Base-by-base conservation (phyloP, 2,797 vertebrate genomes). In the Eulemur mongoz region DNA sequence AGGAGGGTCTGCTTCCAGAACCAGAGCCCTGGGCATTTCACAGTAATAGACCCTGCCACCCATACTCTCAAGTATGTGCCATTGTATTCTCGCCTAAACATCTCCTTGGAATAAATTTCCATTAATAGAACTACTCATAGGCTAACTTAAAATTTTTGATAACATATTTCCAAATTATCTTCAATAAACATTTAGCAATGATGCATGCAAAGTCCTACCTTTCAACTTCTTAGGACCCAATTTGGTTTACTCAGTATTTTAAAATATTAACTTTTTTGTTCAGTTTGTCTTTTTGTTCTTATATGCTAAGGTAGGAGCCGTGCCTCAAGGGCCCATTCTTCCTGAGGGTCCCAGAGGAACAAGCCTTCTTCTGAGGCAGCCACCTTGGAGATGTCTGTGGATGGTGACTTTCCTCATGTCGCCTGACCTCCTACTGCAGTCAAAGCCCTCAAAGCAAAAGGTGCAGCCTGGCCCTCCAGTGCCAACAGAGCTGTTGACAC, bases 381-480 rank as follows among this genome's bases (percentile, higher is more conserved):
- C 30, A 17, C n/a, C 30, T 4, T 27, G n/a, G n/a, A 14, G n/a
- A 80, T 45, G 38, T 27, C 25, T 79, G 43, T 11, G 30, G 23
- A 69, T 7, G 7, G 11, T 30, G 8, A 50, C 22, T 27, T 12
- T 57, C 57, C 18, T 5, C 15, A 35, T 23, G 1, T 8, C 38
- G 67, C 25, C 69, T 48, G 67, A 59, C 10, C 3, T 72, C 23
- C 35, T 27, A 0, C 32, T n/a, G 11, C 30, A 63, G 25, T 57
- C 23, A 10, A 11, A 27, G 20, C 3, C 9, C 32, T 12, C 52
- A 0, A 4, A 4, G 5, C 12, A 7, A n/a, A 72, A 52, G 18
- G 25, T 5, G 1, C 25, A 30, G 5, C 3, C n/a, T 2, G 17
- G 12, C 8, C 23, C 13, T 35, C 27, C 45, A 0, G 1, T 4